Conservation (phyloP, 2,113 vertebrate species). For the Irena cyanogastra region DNA sequence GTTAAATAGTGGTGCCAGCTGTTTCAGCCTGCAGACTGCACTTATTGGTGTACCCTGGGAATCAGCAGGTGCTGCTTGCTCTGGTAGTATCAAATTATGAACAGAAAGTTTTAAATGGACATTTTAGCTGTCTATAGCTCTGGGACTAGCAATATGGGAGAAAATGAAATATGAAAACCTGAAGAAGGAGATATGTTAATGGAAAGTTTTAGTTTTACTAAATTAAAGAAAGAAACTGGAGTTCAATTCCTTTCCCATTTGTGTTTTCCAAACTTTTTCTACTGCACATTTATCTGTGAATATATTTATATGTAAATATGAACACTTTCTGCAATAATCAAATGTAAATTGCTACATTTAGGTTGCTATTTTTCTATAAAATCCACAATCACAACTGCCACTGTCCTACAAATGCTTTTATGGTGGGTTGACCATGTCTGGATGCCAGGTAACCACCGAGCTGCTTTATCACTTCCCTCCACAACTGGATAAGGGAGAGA, state of each 20-base stretch:
- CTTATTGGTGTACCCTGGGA: not conserved
- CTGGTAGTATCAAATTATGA: not conserved
- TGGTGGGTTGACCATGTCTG: not conserved
- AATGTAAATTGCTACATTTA: not conserved
- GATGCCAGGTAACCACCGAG: not conserved
- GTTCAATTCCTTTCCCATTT: not conserved
- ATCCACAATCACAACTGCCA: not conserved
- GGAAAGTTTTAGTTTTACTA: not conserved
- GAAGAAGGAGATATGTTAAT: not conserved
- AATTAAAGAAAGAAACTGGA: not conserved
- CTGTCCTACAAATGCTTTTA: not conserved
- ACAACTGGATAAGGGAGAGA: not conserved
- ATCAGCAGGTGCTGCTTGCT: conserved; percentile 6
- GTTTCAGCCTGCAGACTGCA: not conserved
- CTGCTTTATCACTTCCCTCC: not conserved
- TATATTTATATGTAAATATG: not conserved
- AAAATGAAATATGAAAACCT: not conserved
- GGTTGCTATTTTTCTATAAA: not conserved
- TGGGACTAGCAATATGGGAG: not conserved
- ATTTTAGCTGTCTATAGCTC: not conserved
- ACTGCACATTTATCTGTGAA: not conserved
- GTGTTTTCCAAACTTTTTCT: not conserved
- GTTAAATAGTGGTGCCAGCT: conserved; percentile 2
- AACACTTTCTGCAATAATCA: not conserved
- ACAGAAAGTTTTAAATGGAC: not conserved